Base-by-base conservation (phyloP, 2,888 invertebrate genomes). In the Dione vanillae region DNA sequence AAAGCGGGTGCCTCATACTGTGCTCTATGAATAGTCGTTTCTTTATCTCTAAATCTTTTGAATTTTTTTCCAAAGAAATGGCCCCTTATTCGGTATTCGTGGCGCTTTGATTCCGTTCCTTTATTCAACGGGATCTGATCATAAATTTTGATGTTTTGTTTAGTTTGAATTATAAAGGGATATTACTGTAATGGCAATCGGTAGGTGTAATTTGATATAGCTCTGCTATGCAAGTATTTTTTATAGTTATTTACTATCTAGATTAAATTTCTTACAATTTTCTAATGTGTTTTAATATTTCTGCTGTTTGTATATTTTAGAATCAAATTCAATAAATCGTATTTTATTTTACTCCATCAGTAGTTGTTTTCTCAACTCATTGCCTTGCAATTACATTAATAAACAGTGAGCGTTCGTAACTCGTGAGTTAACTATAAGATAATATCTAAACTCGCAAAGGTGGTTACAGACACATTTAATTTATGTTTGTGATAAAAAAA, bases 131-230 rank as follows among this genome's bases (percentile, higher is more conserved):
- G 91, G 88, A 89, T 87, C 83, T 69, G 83, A 84, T 80, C 85
- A 89, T 92, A 92, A 92, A 93, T 92, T 92, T 82, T 76, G 80
- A 85, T 89, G 86, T 91, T 92, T 91, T 90, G 90, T 92, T 91
- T 84, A 85, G 82, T 90, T 91, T 91, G 91, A 92, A 84, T 91
- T 91, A 91, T 91, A 89, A 86, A 88, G 87, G 91, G 84, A 84
- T 90, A 90, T 91, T 90, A 90, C 88, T 84, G 88, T 91, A 92
- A 92, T 92, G 90, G 90, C 89, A 90, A 91, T 89, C 87, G 91
- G 91, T 91, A 90, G 88, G 87, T 86, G 92, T 90, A 91, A 92
- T 89, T 87, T 91, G 92, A 93, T 92, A 91, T 83, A 81, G 83
- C 85, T 83, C 80, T 79, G 78, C 80, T 80, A 81, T 82, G 81